Evolutionary conservation across 2,113 vertebrate species (phyloP).

Genomic region (Columbina picui): DNA sequence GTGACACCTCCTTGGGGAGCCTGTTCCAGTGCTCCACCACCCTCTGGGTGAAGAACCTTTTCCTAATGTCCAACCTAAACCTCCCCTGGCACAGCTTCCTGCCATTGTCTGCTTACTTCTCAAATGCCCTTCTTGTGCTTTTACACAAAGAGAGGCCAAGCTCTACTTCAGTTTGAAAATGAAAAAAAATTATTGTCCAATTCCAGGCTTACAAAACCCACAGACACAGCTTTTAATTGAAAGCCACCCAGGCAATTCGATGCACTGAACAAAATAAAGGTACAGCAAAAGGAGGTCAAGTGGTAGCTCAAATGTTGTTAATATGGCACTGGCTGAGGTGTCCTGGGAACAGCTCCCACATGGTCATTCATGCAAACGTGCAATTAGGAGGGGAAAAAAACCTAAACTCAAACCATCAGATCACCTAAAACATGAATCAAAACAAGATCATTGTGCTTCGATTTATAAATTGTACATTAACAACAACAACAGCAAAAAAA

Average conservation of each 20-base stretch:
- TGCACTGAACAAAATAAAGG: neutral
- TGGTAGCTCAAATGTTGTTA: neutral
- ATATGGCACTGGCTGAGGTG: neutral
- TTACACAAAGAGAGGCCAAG: neutral
- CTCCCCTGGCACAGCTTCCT: too few relatives aligned
- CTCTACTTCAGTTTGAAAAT: neutral
- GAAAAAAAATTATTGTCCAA: neutral
- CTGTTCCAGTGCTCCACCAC: too few relatives aligned
- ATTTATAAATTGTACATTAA: neutral
- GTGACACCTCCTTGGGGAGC: too few relatives aligned
- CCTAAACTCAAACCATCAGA: neutral
- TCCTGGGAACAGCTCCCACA: neutral
- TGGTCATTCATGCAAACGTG: neutral
- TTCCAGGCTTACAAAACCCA: neutral
- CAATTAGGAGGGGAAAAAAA: neutral
- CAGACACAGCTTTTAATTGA: neutral
- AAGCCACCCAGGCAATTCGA: neutral
- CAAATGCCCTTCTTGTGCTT: neutral
- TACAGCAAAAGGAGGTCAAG: neutral
- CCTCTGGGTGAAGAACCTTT: too few relatives aligned
- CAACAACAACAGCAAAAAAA: neutral
- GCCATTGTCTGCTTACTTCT: neutral
- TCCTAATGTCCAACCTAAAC: too few relatives aligned
- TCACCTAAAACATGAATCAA: neutral
- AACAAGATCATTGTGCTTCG: neutral